A percentile compares a stretch with the other conserved stretches of the same genome.
phyloP scores from a whole-genome alignment of 2,888 invertebrate genomes.

The Caenorhabditis imperialis region DNA sequence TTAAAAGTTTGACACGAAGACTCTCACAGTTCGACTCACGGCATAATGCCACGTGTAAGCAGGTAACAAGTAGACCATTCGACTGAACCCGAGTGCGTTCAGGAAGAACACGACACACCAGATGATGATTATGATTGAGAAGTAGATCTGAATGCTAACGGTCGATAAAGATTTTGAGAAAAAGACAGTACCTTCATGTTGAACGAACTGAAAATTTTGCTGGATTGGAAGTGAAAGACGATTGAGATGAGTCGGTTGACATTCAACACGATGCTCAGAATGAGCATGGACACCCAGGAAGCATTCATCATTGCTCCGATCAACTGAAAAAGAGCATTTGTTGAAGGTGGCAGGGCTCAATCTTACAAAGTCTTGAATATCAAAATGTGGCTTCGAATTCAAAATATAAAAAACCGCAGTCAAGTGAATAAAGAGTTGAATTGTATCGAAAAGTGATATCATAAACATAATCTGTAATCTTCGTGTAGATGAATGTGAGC shows the following conservation, averaged over 20 bases:
- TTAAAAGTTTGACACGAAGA: background rate
- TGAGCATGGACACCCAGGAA: slow-evolving; percentile 59
- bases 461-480: slow-evolving; percentile 61
- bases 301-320: slow-evolving; percentile 62
- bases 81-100: slow-evolving; percentile 47
- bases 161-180: background rate
- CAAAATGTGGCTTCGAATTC: slow-evolving; percentile 40
- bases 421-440: slow-evolving; percentile 58
- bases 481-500: no score
- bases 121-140: slow-evolving; percentile 29
- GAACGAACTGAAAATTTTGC: slow-evolving; percentile 35
- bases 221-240: slow-evolving; percentile 50
- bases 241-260: slow-evolving; percentile 57
- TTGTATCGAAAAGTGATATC: slow-evolving; percentile 56
- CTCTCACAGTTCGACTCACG: slow-evolving; percentile 45
- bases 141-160: slow-evolving; percentile 46
- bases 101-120: slow-evolving; percentile 49
- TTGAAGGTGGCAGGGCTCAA: no score
- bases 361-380: slow-evolving; percentile 25
- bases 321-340: slow-evolving; percentile 33
- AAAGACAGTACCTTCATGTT: slow-evolving; percentile 27
- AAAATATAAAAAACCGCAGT: slow-evolving; percentile 57
- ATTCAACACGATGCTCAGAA: slow-evolving; percentile 58
- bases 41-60: slow-evolving; percentile 63
- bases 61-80: slow-evolving; percentile 58